phyloP scores from a whole-genome alignment of 1,140 invertebrate genomes.

The Ephestia elutella region DNA sequence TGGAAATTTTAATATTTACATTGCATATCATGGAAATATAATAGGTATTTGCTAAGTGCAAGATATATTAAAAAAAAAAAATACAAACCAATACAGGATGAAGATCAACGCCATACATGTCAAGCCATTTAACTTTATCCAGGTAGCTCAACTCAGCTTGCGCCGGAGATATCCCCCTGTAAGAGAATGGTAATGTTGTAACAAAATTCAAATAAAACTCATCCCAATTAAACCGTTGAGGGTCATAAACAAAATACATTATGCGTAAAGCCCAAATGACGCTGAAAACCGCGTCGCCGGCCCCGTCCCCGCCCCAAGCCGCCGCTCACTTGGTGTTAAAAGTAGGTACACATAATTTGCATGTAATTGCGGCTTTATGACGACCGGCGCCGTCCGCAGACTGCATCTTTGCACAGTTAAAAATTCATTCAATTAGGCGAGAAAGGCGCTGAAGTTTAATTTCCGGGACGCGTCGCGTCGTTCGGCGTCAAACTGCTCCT shows the following conservation, averaged over 20 bases:
- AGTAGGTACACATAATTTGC: slow-evolving; percentile 65
- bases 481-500: slow-evolving; percentile 36
- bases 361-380: slow-evolving; percentile 66
- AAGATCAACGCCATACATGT: slow-evolving; percentile 98
- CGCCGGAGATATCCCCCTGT: slow-evolving; percentile 76
- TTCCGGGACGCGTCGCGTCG: slow-evolving; percentile 35
- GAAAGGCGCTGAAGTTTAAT: slow-evolving; percentile 54
- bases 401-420: slow-evolving; percentile 63
- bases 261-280: slow-evolving; percentile 41
- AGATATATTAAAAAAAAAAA: too few relatives aligned
- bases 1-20: slow-evolving; percentile 27
- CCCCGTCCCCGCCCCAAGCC: slow-evolving; percentile 20
- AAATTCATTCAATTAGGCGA: slow-evolving; percentile 66
- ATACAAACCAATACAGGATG: slow-evolving; percentile 76
- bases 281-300: slow-evolving; percentile 34
- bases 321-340: slow-evolving; percentile 34
- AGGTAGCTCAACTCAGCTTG: slow-evolving; percentile 91
- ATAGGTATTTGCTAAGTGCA: slow-evolving; percentile 12
- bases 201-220: slow-evolving; percentile 7
- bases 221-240: slow-evolving; percentile 37
- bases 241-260: slow-evolving; percentile 40
- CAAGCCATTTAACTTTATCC: slow-evolving; percentile 95
- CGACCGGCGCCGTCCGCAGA: slow-evolving; percentile 34
- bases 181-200: slow-evolving; percentile 31
- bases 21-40: slow-evolving; percentile 9